Base-by-base conservation (phyloP, 2,888 invertebrate species). In the Fissipunctia ypsillon region DNA sequence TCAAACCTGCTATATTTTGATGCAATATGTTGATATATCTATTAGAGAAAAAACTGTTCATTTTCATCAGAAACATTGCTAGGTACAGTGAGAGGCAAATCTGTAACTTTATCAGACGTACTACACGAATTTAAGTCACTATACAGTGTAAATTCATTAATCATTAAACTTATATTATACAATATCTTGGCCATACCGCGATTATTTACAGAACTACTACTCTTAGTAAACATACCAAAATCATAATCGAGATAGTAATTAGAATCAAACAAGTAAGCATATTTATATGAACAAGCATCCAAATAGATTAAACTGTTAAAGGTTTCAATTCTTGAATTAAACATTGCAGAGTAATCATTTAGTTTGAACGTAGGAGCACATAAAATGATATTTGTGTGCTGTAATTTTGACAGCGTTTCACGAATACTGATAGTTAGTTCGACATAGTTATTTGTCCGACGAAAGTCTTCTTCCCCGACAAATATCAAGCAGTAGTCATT, bases 241-340 rank as follows among this genome's bases (percentile, higher is more conserved):
- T 68, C 67, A 43, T 57, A 68, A 16, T 52, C 35, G 22, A 69
- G n/a, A 69, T 61, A 52, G 28, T 60, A 69, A 61, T 69, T 61
- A 28, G 48, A 57, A 41, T 69, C 69, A 61, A 69, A 69, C 10
- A 61, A 38, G 48, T 69, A 61, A 7, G 69, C 60, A 48, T 60
- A 69, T 50, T 69, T 60, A 41, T 69, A 59, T 43, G 69, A 50
- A 60, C 3, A 52, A 25, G 38, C 61, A 69, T 69, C 69, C 43
- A 69, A 48, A 59, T 68, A 68, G 2, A 68, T 45, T 43, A 68
- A 57, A 59, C 48, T 67, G 31, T 45, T 67, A 57, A 65, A 65
- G 35, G 64, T 65, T 52, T 65, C n/a, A n/a, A n/a, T n/a, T n/a
- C n/a, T n/a, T n/a, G n/a, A n/a, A n/a, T n/a, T n/a, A n/a, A n/a